A percentile compares a stretch with the other conserved stretches of the same genome.
phyloP scores from a whole-genome alignment of 2,797 vertebrate genomes.

The Pseudochirops cupreus region DNA sequence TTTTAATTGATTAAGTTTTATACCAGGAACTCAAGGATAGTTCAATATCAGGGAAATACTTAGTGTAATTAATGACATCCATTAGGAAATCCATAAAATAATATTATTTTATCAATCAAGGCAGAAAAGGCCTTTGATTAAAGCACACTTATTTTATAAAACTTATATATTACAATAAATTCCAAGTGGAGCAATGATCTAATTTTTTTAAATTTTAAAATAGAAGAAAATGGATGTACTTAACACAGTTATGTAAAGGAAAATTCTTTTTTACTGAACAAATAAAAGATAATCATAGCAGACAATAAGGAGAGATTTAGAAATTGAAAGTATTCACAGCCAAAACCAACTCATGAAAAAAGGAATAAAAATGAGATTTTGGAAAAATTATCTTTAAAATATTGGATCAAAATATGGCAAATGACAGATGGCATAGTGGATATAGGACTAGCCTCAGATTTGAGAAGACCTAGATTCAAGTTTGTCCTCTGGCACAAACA shows the following conservation, averaged over 20 bases:
- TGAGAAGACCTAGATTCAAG: background rate
- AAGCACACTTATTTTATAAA: background rate
- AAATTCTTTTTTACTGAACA: background rate
- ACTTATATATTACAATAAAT: background rate
- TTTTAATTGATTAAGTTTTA: background rate
- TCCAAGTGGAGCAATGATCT: background rate
- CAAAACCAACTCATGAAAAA: background rate
- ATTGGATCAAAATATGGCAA: background rate
- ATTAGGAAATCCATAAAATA: background rate
- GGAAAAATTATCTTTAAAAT: background rate
- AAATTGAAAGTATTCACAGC: background rate
- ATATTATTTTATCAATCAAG: background rate
- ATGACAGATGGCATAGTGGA: background rate
- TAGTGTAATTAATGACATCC: background rate
- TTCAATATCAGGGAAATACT: background rate
- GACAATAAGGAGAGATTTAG: background rate
- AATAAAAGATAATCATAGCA: background rate
- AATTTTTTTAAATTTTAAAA: background rate
- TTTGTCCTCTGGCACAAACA: background rate
- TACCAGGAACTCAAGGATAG: background rate
- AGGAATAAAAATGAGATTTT: background rate
- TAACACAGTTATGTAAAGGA: background rate
- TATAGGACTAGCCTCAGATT: background rate
- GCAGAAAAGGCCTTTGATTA: background rate
- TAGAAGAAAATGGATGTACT: background rate